phyloP scores from a whole-genome alignment of 2,113 vertebrate genomes.

The Motacilla alba region DNA sequence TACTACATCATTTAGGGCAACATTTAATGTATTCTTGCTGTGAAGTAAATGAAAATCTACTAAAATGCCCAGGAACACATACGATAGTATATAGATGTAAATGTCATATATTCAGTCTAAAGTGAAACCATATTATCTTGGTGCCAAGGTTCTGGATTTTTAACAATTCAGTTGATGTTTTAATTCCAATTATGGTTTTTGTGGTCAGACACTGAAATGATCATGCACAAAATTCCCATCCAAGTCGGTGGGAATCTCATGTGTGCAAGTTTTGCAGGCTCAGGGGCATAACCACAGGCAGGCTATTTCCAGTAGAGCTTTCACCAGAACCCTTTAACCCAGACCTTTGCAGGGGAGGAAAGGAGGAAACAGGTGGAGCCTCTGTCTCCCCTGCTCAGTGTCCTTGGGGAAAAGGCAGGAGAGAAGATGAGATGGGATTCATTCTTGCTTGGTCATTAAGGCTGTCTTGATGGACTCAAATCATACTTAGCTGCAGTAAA shows the following conservation, averaged over 20 bases:
- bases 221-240: conserved; percentile 44
- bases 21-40: conserved; percentile 29
- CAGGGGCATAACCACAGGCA: background rate
- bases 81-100: background rate
- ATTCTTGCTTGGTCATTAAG: background rate
- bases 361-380: background rate
- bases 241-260: conserved; percentile 24
- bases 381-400: background rate
- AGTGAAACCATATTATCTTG: conserved; percentile 18
- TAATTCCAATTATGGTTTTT: conserved; percentile 60
- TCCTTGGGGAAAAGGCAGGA: background rate
- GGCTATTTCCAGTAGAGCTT: background rate
- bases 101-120: background rate
- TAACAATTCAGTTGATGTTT: conserved; percentile 39
- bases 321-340: background rate
- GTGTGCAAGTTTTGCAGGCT: conserved; percentile 17
- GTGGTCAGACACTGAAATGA: conserved; percentile 45
- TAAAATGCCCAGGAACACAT: background rate
- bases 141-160: conserved; percentile 50
- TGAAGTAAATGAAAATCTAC: conserved; percentile 30
- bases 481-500: background rate
- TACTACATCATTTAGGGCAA: background rate
- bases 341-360: background rate
- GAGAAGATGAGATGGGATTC: background rate
- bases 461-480: background rate